Evolutionary conservation across 2,888 invertebrate genomes (phyloP), one percentile per base, ranked within the genome.

Genomic region (Eustalomyia histrio): DNA sequence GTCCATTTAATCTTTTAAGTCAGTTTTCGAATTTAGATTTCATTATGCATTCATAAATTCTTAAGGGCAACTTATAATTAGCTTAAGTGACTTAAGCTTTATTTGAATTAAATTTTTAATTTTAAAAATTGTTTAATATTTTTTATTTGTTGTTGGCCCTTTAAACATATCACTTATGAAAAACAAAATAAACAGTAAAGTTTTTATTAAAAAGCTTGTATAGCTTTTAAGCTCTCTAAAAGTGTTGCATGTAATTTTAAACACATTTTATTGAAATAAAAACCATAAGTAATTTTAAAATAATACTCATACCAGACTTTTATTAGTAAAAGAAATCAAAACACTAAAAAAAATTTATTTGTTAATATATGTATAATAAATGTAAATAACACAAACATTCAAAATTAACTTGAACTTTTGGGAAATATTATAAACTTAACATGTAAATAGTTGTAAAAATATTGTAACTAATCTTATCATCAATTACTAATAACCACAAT

Each of bases 181-280:
- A 8, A 55, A 47, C 57, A 67, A 43, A 55, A 50, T 57, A 57
- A 50, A 21, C 21, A 60, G 72, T n/a, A 78, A 71, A 53, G 71
- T 50, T 71, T 58, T 67, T 17, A 29, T 47, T 18, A 7, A 17
- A 50, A 64, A 63, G 50, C 52, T 64, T 24, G 29, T 55, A 39
- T 71, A 67, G 71, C 65, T 61, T 71, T 79, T 50, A 68, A 52
- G 64, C 69, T 69, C 21, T 61, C 47, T 67, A 10, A 64, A 76
- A 76, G 33, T 71, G 24, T 69, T 78, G 47, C 47, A 5, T 52
- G 12, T 57, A 67, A 67, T 72, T 68, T 43, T 53, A 52, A 29
- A 39, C 21, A 60, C 35, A 65, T 29, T 57, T 16, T 57, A 18
- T 18, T 53, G 10, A 18, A 3, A 29, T 29, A 6, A 29, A 29